These are phyloP conservation scores for Endomychus coccineus DNA, from an alignment of 2,888 invertebrate species.

Conservation along the genomic window DNA sequence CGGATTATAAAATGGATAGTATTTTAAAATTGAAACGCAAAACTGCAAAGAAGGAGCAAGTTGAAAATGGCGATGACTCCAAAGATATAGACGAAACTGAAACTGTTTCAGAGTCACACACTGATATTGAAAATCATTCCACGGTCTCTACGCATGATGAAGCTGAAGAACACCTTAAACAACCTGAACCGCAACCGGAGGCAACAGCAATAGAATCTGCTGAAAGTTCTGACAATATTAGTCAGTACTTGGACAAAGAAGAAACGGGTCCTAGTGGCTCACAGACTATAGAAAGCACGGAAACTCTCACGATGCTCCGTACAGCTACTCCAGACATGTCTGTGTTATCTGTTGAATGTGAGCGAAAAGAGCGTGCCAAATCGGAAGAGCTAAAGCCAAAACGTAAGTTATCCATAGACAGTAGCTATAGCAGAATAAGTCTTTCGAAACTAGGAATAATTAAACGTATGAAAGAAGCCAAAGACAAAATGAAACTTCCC, in stretches of 20 bases:
- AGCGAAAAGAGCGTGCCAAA: constrained; percentile 20
- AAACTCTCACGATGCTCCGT: constrained; percentile 10
- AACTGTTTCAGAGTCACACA: constrained; percentile 12
- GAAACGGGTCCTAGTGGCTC: constrained; percentile 18
- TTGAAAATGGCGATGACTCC: constrained; percentile 11
- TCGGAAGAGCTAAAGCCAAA: constrained; percentile 29
- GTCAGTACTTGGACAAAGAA: constrained; percentile 42
- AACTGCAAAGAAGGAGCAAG: constrained; percentile 27
- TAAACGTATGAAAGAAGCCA: constrained; percentile 35
- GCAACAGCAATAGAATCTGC: constrained; percentile 31
- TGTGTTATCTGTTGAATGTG: too few species aligned
- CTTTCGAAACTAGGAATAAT: constrained; percentile 31
- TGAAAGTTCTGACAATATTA: constrained; percentile 41
- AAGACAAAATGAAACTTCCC: constrained; percentile 36
- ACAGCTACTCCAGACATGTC: constrained; percentile 7
- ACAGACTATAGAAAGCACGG: constrained; percentile 10
- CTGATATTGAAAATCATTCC: constrained; percentile 10
- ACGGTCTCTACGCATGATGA: constrained; percentile 16
- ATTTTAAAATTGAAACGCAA: constrained; percentile 30
- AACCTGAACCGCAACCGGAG: constrained; percentile 19
- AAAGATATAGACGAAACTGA: constrained; percentile 12
- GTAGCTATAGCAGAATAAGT: constrained; percentile 35
- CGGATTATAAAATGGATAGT: constrained; percentile 35
- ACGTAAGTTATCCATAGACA: constrained; percentile 33
- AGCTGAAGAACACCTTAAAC: constrained; percentile 16